Base-by-base conservation (phyloP, 2,797 vertebrate species). In the Pseudochirops cupreus region DNA sequence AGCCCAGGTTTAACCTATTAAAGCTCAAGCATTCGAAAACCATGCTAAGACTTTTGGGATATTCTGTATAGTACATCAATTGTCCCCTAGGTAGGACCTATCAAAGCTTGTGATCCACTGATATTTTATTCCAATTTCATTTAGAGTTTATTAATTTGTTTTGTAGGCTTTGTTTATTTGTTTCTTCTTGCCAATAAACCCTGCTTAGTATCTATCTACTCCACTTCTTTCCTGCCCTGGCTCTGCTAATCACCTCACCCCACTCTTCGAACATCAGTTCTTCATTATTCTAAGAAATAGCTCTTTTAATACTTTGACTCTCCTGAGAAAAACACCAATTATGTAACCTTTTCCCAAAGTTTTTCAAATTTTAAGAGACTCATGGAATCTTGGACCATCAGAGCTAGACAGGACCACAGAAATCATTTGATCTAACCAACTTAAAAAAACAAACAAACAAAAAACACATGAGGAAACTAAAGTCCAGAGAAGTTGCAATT, bases 221-320 rank as follows among this genome's bases (percentile, higher is more conserved):
- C 14, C 0, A 0, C 1, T 31, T 74, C 31, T 12, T 91, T 53
- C 50, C 0, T 82, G 21, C 21, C 18, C 0, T 28, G 56, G 59
- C 29, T 94, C 55, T 67, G 13, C 92, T n/a, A 46, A 59, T 9
- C 59, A 90, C 52, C n/a, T 55, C 82, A 16, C 56, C 50, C 13
- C 11, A 92, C n/a, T 50, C 13, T 39, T 26, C 39, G 92, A 74
- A 12, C 55, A 54, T 5, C 39, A 82, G 31, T 95, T 58, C 18
- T 74, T 95, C n/a, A 39, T 28, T 3, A 57, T 29, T 28, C 67
- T 91, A 87, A 56, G n/a, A 94, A 91, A 82, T 7, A 7, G 50
- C 33, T 57, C 74, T 82, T 93, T 93, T 52, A 92, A 96, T 93
- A 95, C 93, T 67, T 92, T 97, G 90, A 95, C 55, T 92, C 90